Conservation (phyloP, 2,113 vertebrate genomes). For the Cygnus buccinator region DNA sequence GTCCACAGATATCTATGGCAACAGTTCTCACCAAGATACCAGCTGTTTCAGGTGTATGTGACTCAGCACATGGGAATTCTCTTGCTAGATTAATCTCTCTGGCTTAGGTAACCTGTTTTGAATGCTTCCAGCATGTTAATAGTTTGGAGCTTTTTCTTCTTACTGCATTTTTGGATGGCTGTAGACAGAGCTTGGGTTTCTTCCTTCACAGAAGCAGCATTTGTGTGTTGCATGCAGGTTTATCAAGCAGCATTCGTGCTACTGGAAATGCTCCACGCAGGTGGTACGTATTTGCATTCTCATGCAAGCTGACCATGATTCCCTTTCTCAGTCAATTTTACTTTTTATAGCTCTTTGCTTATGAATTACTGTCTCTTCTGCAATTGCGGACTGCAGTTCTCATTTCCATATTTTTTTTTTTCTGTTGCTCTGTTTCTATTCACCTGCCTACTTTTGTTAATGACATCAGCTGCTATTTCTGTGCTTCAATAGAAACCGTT, state of each 20-base stretch:
- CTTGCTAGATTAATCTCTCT: neutral
- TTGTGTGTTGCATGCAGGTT: neutral
- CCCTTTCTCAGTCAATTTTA: neutral
- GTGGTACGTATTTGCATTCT: neutral
- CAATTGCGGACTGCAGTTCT: neutral
- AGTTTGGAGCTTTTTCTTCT: neutral
- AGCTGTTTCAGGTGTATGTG: neutral
- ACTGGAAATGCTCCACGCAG: neutral
- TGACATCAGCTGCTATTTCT: neutral
- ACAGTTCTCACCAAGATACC: neutral
- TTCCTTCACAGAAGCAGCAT: neutral
- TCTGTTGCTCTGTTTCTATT: neutral
- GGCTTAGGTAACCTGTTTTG: neutral
- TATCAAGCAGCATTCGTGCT: neutral
- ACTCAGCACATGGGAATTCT: neutral
- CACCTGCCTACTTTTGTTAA: neutral
- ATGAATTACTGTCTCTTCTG: neutral
- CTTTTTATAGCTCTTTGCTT: neutral
- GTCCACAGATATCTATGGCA: neutral
- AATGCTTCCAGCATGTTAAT: neutral
- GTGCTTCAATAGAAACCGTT: neutral
- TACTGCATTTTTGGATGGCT: neutral
- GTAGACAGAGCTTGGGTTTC: neutral
- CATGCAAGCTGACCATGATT: neutral
- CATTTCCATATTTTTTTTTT: neutral